Conservation (phyloP, 2,113 vertebrate genomes). For the Psammodynastes pulverulentus region DNA sequence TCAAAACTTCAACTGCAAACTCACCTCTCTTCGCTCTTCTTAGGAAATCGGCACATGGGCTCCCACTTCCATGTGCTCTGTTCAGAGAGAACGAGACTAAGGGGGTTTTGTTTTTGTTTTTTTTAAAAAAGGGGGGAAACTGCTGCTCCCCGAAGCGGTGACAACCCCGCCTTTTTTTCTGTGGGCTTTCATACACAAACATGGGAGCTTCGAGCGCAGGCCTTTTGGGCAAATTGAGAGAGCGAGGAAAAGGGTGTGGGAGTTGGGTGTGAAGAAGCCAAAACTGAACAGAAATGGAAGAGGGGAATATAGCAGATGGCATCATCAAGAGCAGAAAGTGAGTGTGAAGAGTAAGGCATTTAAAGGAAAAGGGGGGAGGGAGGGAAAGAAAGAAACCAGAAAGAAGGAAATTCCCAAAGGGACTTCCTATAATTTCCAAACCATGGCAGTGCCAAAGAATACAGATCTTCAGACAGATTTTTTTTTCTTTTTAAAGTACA, state of each 20-base stretch:
- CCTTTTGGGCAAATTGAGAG: constrained; percentile 76
- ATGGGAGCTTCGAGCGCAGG: constrained; percentile 72
- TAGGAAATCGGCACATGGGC: constrained; percentile 45
- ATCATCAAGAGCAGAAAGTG: constrained; percentile 76
- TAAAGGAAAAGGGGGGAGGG: not conserved
- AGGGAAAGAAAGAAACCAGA: constrained; percentile 29
- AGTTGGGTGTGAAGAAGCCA: constrained; percentile 82
- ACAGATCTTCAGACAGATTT: constrained; percentile 57
- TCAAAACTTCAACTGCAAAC: constrained; percentile 59
- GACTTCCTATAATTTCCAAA: constrained; percentile 79
- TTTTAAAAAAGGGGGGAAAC: not conserved
- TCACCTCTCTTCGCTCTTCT: constrained; percentile 60
- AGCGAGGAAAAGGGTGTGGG: constrained; percentile 77
- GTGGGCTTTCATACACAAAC: constrained; percentile 69
- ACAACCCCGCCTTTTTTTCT: constrained; percentile 49
- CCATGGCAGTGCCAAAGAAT: constrained; percentile 62
- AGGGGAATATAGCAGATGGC: constrained; percentile 78
- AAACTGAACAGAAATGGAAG: constrained; percentile 76
- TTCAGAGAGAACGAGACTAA: constrained; percentile 44
- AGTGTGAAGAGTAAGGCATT: constrained; percentile 79
- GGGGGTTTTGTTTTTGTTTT: not conserved
- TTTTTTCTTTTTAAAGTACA: constrained; percentile 1
- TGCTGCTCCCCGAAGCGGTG: constrained; percentile 50
- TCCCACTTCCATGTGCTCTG: constrained; percentile 54
- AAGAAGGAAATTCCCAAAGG: constrained; percentile 81